Base-by-base conservation (phyloP, 2,113 vertebrate species). In the Lutjanus erythropterus region DNA sequence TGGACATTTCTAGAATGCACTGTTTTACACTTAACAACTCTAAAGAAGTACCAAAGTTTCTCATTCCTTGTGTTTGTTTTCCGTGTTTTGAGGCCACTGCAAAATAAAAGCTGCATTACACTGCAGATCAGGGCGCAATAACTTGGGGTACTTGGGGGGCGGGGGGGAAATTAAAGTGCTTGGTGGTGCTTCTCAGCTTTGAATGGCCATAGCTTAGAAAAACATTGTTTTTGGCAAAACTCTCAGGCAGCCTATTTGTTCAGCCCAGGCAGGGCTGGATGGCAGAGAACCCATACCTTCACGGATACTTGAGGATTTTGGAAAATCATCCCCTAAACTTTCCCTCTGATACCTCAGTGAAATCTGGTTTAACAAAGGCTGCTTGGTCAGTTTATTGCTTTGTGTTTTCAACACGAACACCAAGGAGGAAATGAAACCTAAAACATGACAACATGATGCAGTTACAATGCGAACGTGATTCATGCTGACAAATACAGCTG, bases 191-290 rank as follows among this genome's bases (percentile, higher is more conserved):
- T 59, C 31, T 44, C 4, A 2, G 33, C 56, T 52, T 33, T 76
- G 73, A 83, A 58, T 69, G 56, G 47, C 74, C 18, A 18, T 19
- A 76, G 64, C 74, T 83, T 72, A 60, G 37, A 46, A 72, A 83
- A 88, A 89, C 86, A 81, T 80, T 85, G 84, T 76, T 81, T 65
- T 89, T 78, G 89, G 89, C 75, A 42, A 29, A 65, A 44, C 77
- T 81, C 55, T 60, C 11, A 39, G 53, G 47, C 52, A 29, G 53
- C 44, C 29, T 56, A 42, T 70, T 76, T 55, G 18, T 47, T 42
- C 6, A 14, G 25, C 33, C 49, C 11, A 2, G 25, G 47, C 37
- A 15, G 55, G 25, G 16, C n/a, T 18, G 61, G 47, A 42, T 46
- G 27, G 67, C 49, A 44, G 52, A 35, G 44, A 68, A 56, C 56